Conservation (phyloP, 1,140 invertebrate species). For the honey bee (Apis mellifera) region Amel_HAv3.1 CM009943.2:7747001-7747500, state of each 20-base stretch:
- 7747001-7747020: slow-evolving; percentile 1
- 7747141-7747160: slow-evolving; percentile 46
- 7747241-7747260: slow-evolving; percentile 18
- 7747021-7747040: slow-evolving; percentile 40
- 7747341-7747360: slow-evolving; percentile 34
- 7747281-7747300: slow-evolving; percentile 26
- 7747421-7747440: slow-evolving; percentile 12
- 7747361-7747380: slow-evolving; percentile 2
- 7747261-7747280: slow-evolving; percentile 22
- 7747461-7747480: slow-evolving; percentile 4
- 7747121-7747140: slow-evolving; percentile 25
- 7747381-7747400: too few relatives aligned
- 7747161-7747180: background rate
- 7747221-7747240: background rate
- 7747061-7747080: slow-evolving; percentile 49
- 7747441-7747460: slow-evolving; percentile 16
- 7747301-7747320: slow-evolving; percentile 2
- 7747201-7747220: background rate
- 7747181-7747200: background rate
- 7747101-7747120: slow-evolving; percentile 36
- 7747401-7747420: background rate
- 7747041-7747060: slow-evolving; percentile 58
- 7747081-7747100: slow-evolving; percentile 53
- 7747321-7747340: slow-evolving; percentile 19
- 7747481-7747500: slow-evolving; percentile 31